Percentiles rank a stretch among this genome's conserved stretches.
These are phyloP conservation scores for Trichoplusia ni DNA, from an alignment of 1,140 invertebrate genomes.

Conservation along the genomic window DNA sequence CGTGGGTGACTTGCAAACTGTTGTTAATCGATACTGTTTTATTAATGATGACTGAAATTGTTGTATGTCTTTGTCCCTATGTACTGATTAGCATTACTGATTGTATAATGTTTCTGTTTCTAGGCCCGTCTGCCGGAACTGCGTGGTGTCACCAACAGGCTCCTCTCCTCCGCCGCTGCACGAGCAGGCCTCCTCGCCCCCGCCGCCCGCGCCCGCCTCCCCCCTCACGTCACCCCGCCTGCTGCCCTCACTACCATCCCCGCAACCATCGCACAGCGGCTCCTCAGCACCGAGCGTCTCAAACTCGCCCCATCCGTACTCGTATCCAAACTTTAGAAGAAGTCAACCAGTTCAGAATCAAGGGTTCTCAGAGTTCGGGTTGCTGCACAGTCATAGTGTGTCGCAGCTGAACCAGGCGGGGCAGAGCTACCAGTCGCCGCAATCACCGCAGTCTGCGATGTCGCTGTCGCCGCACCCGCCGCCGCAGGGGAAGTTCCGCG, in stretches of 20 bases:
- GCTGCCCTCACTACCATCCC: conserved; percentile 51
- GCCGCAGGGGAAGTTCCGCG: conserved; percentile 76
- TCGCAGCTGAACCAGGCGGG: conserved; percentile 59
- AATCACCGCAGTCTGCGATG: conserved; percentile 72
- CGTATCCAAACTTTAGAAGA: conserved; percentile 63
- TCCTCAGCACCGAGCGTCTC: conserved; percentile 66
- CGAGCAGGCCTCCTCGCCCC: conserved; percentile 63
- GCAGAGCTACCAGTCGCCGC: conserved; percentile 64
- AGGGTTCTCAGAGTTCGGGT: conserved; percentile 53
- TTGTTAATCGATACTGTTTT: not conserved
- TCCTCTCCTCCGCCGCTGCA: conserved; percentile 67
- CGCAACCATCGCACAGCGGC: conserved; percentile 67
- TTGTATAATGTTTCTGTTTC: conserved; percentile 53
- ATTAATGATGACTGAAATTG: not conserved
- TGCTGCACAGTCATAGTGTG: conserved; percentile 59
- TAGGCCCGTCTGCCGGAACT: conserved; percentile 84
- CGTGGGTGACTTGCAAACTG: too few relatives aligned
- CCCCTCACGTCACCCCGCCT: conserved; percentile 41
- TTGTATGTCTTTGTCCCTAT: not conserved
- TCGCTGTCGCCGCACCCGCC: conserved; percentile 76
- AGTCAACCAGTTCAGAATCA: conserved; percentile 46
- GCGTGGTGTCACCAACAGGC: conserved; percentile 77
- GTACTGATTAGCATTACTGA: not conserved
- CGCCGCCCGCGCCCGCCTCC: conserved; percentile 63
- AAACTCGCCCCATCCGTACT: conserved; percentile 66